Evolutionary conservation across 1,140 invertebrate genomes (phyloP).

Genomic region (Portunus trituberculatus): DNA sequence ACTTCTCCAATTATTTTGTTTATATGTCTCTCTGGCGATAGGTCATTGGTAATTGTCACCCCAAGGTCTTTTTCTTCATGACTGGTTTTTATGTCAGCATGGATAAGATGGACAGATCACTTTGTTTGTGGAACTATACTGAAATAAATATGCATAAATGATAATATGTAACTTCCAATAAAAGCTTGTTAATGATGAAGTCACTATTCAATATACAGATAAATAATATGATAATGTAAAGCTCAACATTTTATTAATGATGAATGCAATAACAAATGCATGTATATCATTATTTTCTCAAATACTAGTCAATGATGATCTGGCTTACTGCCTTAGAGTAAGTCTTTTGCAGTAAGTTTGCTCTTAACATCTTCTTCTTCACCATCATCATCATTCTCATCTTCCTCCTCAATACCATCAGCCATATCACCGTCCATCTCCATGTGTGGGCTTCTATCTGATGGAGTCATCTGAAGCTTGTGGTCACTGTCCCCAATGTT

Average conservation of each 20-base stretch:
- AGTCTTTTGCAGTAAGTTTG: constrained; percentile 55
- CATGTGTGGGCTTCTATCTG: neutral
- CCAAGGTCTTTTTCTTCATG: no score
- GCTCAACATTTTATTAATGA: no score
- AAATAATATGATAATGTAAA: no score
- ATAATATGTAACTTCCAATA: no score
- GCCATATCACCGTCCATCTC: neutral
- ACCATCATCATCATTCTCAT: neutral
- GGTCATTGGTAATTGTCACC: no score
- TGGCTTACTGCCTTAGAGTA: neutral
- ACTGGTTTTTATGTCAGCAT: no score
- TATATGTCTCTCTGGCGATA: no score
- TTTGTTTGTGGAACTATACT: no score
- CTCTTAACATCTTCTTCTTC: constrained; percentile 26
- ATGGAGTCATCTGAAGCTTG: neutral
- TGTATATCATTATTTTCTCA: neutral
- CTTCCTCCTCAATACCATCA: constrained; percentile 61
- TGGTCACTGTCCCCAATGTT: neutral
- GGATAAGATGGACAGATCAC: no score
- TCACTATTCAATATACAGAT: neutral
- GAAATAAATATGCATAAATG: no score
- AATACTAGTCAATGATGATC: neutral
- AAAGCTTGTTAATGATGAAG: neutral
- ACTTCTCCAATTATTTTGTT: no score
- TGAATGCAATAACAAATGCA: neutral